Base-by-base conservation (phyloP, 2,888 invertebrate genomes). In the Rotaria magnacalcarata region DNA sequence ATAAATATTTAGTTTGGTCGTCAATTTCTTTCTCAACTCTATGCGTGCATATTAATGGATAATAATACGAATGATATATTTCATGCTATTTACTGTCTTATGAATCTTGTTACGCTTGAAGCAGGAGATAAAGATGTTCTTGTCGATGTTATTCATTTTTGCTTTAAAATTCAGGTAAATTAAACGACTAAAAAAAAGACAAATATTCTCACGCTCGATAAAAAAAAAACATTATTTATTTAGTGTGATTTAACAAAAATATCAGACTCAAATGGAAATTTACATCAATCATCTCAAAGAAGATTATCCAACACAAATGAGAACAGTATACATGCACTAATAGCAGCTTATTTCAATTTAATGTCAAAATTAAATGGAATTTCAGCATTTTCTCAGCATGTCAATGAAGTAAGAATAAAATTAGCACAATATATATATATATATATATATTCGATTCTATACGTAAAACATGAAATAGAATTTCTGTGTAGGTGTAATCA, bases 21-120 rank as follows among this genome's bases (percentile, higher is more conserved):
- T 60, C 94, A 94, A 86, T 94, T 96, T 88, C 94, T 95, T 90
- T 93, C 94, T 89, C 94, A 95, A 85, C 92, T 96, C 2, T 95
- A 95, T 89, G 95, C 94, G 89, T 94, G 94, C 88, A 92, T 95
- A 24, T 94, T 95, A 90, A 92, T 95, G 89, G 93, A 94, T 75
- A 94, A 94, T 85, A 96, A 96, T 91, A 93, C 93, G 0, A 93
- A 94, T 50, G 95, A 96, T 90, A 96, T 96, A 90, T 93, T 96
- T 88, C 95, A 96, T 90, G 94, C 96, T 0, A 93, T 98, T 87
- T 96, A 95, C 47, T 80, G 80, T n/a, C 47, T 80, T 14, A 80
- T 80, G 47, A 80, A 80, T 47, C 47, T 80, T 10, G 47, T 80
- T 43, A 56, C 58, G 43, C 41, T 58, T 21, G 84, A 58, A 84